Percentiles rank a stretch among this genome's conserved stretches.
Conservation (phyloP, 2,797 vertebrate genomes). For the Choloepus didactylus region DNA sequence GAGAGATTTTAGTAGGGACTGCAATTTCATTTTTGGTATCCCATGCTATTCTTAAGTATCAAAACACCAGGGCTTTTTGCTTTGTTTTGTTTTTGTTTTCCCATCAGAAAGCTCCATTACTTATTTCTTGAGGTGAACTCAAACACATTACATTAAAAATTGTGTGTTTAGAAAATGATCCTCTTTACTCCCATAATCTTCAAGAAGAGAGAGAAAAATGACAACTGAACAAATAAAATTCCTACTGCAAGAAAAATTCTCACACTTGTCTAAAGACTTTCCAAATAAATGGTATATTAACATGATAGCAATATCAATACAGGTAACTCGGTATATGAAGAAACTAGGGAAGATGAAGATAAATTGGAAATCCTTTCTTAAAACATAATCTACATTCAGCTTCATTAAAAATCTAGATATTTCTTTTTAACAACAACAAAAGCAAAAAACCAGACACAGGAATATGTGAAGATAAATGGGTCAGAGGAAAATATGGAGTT, state of each 20-base stretch:
- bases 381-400: neutral
- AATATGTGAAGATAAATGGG: neutral
- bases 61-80: neutral
- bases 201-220: neutral
- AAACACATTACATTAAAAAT: neutral
- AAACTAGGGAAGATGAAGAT: neutral
- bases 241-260: neutral
- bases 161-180: conserved; percentile 18
- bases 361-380: neutral
- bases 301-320: neutral
- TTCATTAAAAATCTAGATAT: neutral
- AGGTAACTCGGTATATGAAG: too few species aligned
- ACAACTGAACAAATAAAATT: neutral
- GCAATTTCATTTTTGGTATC: neutral
- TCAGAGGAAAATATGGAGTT: neutral
- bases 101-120: neutral
- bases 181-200: neutral
- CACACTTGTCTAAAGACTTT: too few species aligned
- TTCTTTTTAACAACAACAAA: neutral
- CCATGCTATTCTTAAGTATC: neutral
- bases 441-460: neutral
- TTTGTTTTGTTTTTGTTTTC: neutral
- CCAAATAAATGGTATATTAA: neutral
- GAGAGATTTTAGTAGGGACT: neutral
- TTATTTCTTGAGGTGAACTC: neutral